These are phyloP conservation scores for Scytalopus superciliaris DNA, from an alignment of 2,113 vertebrate genomes.

Conservation along the genomic window DNA sequence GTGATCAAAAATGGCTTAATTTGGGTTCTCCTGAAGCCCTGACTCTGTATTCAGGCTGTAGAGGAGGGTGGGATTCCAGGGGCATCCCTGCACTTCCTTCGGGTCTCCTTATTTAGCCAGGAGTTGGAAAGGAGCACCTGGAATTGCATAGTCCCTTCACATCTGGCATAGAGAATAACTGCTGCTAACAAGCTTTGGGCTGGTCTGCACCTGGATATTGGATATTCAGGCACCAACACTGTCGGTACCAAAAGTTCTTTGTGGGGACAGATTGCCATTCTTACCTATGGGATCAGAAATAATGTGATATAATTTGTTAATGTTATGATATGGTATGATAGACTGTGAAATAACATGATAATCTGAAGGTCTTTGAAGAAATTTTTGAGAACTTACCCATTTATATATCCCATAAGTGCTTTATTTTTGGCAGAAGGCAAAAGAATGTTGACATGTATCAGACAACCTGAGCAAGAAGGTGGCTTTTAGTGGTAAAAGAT, in stretches of 20 bases:
- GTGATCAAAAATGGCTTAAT: background rate
- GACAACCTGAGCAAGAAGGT: background rate
- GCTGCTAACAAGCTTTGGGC: background rate
- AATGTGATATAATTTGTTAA: background rate
- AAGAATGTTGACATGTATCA: background rate
- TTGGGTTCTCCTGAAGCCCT: background rate
- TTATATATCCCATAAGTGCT: background rate
- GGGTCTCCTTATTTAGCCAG: background rate
- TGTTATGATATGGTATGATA: background rate
- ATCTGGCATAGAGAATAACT: background rate
- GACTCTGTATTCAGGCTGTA: background rate
- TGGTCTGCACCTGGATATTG: background rate
- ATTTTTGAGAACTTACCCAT: background rate
- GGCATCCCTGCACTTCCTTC: background rate
- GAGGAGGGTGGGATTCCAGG: background rate
- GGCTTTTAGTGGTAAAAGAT: background rate
- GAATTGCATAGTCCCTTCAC: background rate
- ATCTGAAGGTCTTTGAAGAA: background rate
- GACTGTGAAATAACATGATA: background rate
- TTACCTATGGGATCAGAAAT: background rate
- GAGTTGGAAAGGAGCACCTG: background rate
- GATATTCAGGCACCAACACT: fast-evolving
- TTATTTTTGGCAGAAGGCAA: background rate
- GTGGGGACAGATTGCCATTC: background rate
- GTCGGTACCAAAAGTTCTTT: background rate